Evolutionary conservation across 2,113 vertebrate genomes (phyloP).

Genomic region (Rynchops niger): DNA sequence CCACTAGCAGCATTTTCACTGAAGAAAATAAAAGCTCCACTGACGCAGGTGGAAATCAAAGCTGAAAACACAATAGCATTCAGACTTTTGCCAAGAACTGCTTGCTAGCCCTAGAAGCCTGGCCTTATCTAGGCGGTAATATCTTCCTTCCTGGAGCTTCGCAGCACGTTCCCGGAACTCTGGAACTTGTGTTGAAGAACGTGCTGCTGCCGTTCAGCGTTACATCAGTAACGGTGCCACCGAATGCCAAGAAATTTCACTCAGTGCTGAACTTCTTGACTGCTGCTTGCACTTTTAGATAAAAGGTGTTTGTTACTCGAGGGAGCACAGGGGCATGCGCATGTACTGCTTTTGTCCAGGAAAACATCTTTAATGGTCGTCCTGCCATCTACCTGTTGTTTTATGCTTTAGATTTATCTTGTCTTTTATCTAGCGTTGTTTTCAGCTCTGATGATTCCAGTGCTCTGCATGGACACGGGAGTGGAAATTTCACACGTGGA

Average conservation of each 20-base stretch:
- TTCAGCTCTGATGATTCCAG: slow-evolving; percentile 26
- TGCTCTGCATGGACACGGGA: slow-evolving; percentile 35
- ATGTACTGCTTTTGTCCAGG: not conserved
- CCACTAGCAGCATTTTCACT: not conserved
- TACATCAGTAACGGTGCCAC: not conserved
- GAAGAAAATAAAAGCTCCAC: not conserved
- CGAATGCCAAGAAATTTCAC: not conserved
- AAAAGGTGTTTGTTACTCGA: not conserved
- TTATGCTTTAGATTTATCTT: not conserved
- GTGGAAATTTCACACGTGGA: not conserved
- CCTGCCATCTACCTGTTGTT: not conserved
- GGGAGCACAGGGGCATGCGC: not conserved
- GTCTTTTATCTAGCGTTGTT: not conserved
- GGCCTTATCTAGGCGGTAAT: not conserved
- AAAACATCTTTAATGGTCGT: not conserved
- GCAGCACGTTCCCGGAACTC: not conserved
- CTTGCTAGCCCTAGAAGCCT: not conserved
- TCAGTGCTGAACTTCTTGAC: not conserved
- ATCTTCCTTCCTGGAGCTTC: slow-evolving; percentile 30
- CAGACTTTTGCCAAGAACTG: not conserved
- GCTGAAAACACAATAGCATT: not conserved
- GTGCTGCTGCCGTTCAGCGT: not conserved
- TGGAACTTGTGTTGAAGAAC: not conserved
- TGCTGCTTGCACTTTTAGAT: not conserved
- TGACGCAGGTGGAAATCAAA: not conserved